These are phyloP conservation scores for Cyclargus thomasi DNA, from an alignment of 1,140 invertebrate species.

Conservation along the genomic window DNA sequence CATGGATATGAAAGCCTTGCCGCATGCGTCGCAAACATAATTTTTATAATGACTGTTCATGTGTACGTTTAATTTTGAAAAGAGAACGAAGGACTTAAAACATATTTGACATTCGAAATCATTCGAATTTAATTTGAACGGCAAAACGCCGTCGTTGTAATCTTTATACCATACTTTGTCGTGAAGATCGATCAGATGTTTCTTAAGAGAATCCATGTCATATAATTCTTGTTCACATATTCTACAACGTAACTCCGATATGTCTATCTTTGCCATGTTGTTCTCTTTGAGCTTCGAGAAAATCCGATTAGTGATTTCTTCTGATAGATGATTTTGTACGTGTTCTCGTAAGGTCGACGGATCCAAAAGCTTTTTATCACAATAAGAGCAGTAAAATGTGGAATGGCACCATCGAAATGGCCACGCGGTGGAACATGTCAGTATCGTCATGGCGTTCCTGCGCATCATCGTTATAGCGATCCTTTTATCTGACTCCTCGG, in stretches of 20 bases:
- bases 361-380: conserved; percentile 51
- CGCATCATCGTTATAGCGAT: conserved; percentile 65
- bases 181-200: conserved; percentile 43
- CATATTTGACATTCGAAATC: conserved; percentile 54
- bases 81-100: conserved; percentile 37
- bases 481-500: conserved; percentile 57
- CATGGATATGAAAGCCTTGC: conserved; percentile 77
- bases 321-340: conserved; percentile 43
- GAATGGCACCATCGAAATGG: conserved; percentile 60
- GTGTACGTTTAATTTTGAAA: conserved; percentile 60
- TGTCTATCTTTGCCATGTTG: conserved; percentile 69
- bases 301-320: conserved; percentile 43
- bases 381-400: conserved; percentile 61
- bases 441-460: conserved; percentile 52
- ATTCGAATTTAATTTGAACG: conserved; percentile 50
- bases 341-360: conserved; percentile 42
- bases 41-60: conserved; percentile 66
- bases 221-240: conserved; percentile 49
- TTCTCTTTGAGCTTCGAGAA: conserved; percentile 67
- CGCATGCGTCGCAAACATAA: conserved; percentile 81
- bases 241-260: conserved; percentile 48
- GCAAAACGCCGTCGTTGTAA: conserved; percentile 57
- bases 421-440: conserved; percentile 62
- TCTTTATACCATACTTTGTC: conserved; percentile 36
- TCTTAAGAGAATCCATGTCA: conserved; percentile 45